Base-by-base conservation (phyloP, 2,888 invertebrate species). In the Subacronicta megacephala region DNA sequence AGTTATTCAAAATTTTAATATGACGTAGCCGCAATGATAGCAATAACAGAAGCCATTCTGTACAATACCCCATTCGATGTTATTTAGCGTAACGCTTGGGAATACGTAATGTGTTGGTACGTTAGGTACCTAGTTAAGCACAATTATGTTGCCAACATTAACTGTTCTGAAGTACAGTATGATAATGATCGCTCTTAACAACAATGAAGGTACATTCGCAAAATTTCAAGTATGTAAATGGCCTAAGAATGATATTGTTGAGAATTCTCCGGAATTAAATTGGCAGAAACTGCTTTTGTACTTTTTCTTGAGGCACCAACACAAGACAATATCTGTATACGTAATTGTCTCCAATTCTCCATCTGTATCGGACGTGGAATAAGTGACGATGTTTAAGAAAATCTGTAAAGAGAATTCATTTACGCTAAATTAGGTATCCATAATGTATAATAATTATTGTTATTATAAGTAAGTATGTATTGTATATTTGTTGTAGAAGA, bases 1-100 rank as follows among this genome's bases (percentile, higher is more conserved):
- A 88, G 85, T 86, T 87, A 87, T 88, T 85, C 86, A 84, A 84
- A 80, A 88, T 84, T 87, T 87, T 85, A 87, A 86, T 82, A 80
- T 78, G 80, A 79, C 69, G 75, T 70, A 60, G 68, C 77, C 76
- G 76, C 79, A 81, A 77, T 82, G 81, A 78, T 67, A 47, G 71
- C 62, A 60, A 77, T 77, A 78, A 79, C 61, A 45, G 63, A 44
- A 46, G 55, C 62, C 56, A 67, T 78, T 80, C 70, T 64, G 68
- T 74, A 57, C 62, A 73, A 66, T 73, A 50, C 65, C 56, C 71
- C 52, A 69, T 76, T 78, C 60, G 40, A 75, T 68, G 69, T 71
- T 75, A 77, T 78, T 78, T 71, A 68, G 62, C 63, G 55, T 68
- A 72, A 74, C 62, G 64, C 47, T 64, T 54, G 43, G 62, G 62